These are phyloP conservation scores for Drosophila navojoa DNA, from an alignment of 1,140 invertebrate genomes.

Conservation along the genomic window DNA sequence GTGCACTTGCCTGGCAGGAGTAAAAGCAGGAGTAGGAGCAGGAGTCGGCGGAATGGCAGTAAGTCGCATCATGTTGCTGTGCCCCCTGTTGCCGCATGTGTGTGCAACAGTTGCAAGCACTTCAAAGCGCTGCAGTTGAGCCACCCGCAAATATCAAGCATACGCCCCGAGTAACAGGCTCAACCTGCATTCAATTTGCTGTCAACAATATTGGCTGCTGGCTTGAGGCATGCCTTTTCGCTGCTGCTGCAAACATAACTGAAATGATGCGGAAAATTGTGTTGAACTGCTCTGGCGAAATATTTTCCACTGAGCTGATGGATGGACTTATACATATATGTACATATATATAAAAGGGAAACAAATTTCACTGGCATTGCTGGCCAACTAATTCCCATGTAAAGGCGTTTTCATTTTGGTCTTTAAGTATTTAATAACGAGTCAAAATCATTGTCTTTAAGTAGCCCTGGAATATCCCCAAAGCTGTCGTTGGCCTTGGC, in stretches of 20 bases:
- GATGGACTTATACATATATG: background rate
- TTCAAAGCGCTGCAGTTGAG: conserved; percentile 46
- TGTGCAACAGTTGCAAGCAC: conserved; percentile 70
- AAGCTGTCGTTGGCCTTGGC: conserved; percentile 1
- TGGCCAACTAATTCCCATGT: too few species aligned
- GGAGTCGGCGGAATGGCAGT: too few species aligned
- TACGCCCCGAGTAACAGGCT: conserved; percentile 43
- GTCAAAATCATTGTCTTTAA: conserved; percentile 57
- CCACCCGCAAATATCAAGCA: conserved; percentile 58
- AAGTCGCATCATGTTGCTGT: conserved; percentile 50
- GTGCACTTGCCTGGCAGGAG: conserved; percentile 45
- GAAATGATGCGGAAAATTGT: conserved; percentile 13
- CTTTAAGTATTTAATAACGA: conserved; percentile 2
- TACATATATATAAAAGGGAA: too few species aligned
- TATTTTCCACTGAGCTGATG: background rate
- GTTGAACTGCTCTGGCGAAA: background rate
- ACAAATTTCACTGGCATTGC: too few species aligned
- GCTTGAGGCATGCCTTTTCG: conserved; percentile 22
- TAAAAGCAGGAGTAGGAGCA: too few species aligned
- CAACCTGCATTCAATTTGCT: conserved; percentile 48
- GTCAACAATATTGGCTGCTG: conserved; percentile 10
- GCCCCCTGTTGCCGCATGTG: conserved; percentile 55
- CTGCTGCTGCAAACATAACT: conserved; percentile 12
- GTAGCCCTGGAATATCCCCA: conserved; percentile 3
- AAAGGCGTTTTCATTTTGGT: too few species aligned